Evolutionary conservation across 1,140 invertebrate species (phyloP).

Genomic region (Euura lappo): DNA sequence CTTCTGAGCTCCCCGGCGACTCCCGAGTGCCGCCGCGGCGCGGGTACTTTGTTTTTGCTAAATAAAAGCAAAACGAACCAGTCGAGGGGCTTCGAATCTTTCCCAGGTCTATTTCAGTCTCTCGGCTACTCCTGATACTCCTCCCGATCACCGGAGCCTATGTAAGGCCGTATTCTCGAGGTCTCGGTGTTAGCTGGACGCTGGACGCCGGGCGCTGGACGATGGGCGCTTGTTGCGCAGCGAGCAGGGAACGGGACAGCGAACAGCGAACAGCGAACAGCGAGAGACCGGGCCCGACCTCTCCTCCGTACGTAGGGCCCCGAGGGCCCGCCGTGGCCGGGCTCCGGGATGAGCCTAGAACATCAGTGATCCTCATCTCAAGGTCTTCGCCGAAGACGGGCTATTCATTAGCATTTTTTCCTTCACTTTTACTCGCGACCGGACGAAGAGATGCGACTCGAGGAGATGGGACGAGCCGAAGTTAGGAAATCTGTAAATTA

Average conservation of each 20-base stretch:
- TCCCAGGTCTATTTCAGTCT: conserved; percentile 54
- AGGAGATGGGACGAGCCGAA: too few species aligned
- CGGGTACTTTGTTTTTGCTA: conserved; percentile 12
- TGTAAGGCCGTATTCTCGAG: conserved; percentile 38
- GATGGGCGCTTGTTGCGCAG: too few species aligned
- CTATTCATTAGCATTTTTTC: neutral
- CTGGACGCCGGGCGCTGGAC: neutral
- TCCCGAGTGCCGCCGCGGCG: neutral
- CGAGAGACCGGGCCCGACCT: conserved; percentile 29
- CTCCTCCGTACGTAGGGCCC: conserved; percentile 23
- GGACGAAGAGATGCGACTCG: too few species aligned
- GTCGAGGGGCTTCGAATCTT: conserved; percentile 33
- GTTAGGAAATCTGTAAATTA: too few species aligned
- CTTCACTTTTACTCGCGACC: too few species aligned
- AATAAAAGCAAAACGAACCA: neutral
- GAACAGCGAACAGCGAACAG: conserved; percentile 30
- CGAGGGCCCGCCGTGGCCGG: conserved; percentile 23
- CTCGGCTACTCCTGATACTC: conserved; percentile 25
- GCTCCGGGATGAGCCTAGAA: conserved; percentile 34
- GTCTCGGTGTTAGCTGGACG: conserved; percentile 30
- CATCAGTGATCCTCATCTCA: conserved; percentile 37
- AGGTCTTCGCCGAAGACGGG: neutral
- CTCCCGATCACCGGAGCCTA: conserved; percentile 13
- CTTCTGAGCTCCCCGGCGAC: conserved; percentile 1
- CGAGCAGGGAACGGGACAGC: too few species aligned